Base-by-base conservation (phyloP, 1,140 invertebrate genomes). In the Dryas iulia region DNA sequence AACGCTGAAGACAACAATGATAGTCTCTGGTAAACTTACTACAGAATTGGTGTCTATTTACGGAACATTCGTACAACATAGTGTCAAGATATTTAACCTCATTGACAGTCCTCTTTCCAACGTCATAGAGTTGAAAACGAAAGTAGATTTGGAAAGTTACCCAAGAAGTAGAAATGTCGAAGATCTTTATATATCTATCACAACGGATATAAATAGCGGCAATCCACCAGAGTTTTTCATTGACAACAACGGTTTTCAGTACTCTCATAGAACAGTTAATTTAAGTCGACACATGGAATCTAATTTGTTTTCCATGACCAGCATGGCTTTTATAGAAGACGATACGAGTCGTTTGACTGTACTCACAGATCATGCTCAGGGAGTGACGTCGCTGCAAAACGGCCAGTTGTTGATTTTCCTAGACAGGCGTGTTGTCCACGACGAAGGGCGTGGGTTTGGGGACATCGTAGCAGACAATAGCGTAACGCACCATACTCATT, bases 381-480 rank as follows among this genome's bases (percentile, higher is more conserved):
- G 97, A 0, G 96, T 95, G 0, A 95, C 96, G 0, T 95, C 95
- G 53, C 95, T 96, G 81, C 95, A 97, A 74, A 95, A 95, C 0
- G 97, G 97, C 0, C 96, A 95, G 87, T 74, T 98, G n/a, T 95
- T 98, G 75, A 94, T 98, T 0, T 97, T 98, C 96, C 79, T 98
- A 7, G 97, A 98, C 72, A 89, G 97, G 6, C 93, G 96, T 61
- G 96, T 96, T 1, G 85, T 96, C 0, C 97, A 96, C 79, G 97
- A 98, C 78, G 98, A 98, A 78, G 95, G 95, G 1, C 90, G 97
- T 18, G 97, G 97, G 1, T 78, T 98, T 94, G 96, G 96, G 3
- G 97, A 98, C 85, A 97, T 97, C n/a, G 93, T 99, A 0, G 94
- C 97, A 0, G 98, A 99, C 78, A 98, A 97, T 83, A 94, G 95